Evolutionary conservation across 2,797 vertebrate species (phyloP).

Genomic region (Erethizon dorsatum): DNA sequence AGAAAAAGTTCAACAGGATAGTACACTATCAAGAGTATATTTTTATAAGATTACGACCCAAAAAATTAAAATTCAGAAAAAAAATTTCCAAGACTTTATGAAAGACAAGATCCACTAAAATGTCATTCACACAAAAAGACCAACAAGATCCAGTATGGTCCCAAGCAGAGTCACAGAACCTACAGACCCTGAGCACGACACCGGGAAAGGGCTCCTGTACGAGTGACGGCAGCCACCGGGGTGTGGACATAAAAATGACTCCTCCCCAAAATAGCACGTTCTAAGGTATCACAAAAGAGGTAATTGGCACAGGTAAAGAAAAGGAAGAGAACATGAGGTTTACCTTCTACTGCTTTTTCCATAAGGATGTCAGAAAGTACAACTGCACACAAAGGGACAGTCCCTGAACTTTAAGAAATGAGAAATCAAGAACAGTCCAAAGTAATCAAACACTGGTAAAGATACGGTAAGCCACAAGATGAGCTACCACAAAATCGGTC

Average conservation of each 20-base stretch:
- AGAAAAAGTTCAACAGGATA: background rate
- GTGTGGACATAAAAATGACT: background rate
- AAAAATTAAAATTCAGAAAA: constrained; percentile 67
- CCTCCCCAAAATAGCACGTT: background rate
- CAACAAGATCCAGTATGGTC: constrained; percentile 32
- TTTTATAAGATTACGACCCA: constrained; percentile 48
- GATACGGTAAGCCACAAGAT: background rate
- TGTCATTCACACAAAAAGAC: constrained; percentile 3
- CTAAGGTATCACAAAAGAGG: background rate
- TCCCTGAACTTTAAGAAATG: background rate
- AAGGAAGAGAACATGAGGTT: background rate
- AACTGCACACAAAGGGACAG: background rate
- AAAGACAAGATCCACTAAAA: constrained; percentile 39
- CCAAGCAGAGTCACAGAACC: constrained; percentile 10
- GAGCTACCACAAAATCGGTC: background rate
- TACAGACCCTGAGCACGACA: background rate
- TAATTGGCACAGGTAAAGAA: background rate
- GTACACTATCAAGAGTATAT: background rate
- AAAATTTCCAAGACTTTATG: constrained; percentile 14
- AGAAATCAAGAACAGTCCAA: background rate
- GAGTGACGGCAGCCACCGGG: background rate
- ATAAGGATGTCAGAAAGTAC: background rate
- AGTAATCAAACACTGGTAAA: background rate
- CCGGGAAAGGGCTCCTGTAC: background rate
- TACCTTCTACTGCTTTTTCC: background rate